phyloP scores from a whole-genome alignment of 2,888 invertebrate species.

The Drosophila mimica region DNA sequence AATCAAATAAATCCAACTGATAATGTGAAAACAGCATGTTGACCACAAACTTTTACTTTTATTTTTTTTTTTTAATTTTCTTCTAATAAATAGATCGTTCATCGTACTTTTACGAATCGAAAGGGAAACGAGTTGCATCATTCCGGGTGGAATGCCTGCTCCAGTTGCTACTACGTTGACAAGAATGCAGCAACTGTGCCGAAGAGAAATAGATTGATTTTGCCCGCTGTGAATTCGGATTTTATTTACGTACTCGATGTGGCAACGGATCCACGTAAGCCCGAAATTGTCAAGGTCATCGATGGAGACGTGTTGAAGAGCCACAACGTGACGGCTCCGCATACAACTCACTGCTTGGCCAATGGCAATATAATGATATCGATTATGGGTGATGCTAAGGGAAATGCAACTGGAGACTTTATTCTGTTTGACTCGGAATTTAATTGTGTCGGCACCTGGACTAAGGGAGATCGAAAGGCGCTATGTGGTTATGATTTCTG shows the following conservation, averaged over 20 bases:
- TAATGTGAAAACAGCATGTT: background rate
- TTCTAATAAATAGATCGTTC: conserved; percentile 90
- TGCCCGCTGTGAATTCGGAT: conserved; percentile 93
- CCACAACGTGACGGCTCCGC: conserved; percentile 93
- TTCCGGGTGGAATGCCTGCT: conserved; percentile 98
- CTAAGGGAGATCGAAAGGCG: conserved; percentile 87
- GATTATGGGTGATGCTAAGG: conserved; percentile 95
- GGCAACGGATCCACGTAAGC: conserved; percentile 89
- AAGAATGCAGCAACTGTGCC: conserved; percentile 84
- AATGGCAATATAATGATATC: conserved; percentile 98
- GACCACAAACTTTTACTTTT: too few species aligned
- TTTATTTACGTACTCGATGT: conserved; percentile 94
- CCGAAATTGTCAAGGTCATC: conserved; percentile 91
- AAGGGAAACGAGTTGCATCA: conserved; percentile 96
- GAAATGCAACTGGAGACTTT: conserved; percentile 94
- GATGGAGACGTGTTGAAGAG: conserved; percentile 92
- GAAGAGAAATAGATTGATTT: conserved; percentile 91
- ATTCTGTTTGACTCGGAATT: conserved; percentile 94
- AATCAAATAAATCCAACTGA: conserved; percentile 27
- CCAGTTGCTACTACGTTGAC: conserved; percentile 90
- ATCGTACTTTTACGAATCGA: conserved; percentile 92
- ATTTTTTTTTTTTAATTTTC: conserved; percentile 4
- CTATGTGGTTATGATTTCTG: conserved; percentile 97
- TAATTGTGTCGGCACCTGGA: conserved; percentile 89
- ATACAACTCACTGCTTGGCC: conserved; percentile 97